These are phyloP conservation scores for Acleris laterana DNA, from an alignment of 2,888 invertebrate genomes.

Conservation along the genomic window DNA sequence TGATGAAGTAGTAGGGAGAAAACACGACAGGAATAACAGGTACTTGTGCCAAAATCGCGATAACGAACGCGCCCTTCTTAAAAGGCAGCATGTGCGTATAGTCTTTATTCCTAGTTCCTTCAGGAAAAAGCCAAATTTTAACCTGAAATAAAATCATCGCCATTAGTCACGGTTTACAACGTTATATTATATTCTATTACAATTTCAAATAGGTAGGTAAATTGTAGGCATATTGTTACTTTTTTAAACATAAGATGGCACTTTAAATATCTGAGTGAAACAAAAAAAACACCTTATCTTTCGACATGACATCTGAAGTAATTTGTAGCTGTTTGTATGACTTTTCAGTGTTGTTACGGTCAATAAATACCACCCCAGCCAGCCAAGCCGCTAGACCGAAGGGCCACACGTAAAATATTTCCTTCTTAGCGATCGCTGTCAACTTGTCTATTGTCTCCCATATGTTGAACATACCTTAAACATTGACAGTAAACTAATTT, in stretches of 20 bases:
- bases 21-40: constrained; percentile 85
- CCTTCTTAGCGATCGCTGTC: constrained; percentile 81
- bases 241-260: too few relatives aligned
- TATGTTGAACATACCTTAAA: constrained; percentile 77
- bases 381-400: constrained; percentile 83
- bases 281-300: constrained; percentile 51
- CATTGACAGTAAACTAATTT: not conserved
- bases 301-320: constrained; percentile 56
- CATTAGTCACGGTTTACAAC: not conserved
- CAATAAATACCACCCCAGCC: constrained; percentile 83
- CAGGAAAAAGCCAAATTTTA: constrained; percentile 86
- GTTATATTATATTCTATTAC: too few relatives aligned
- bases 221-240: too few relatives aligned
- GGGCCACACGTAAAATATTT: constrained; percentile 80
- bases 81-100: constrained; percentile 81
- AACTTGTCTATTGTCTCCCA: constrained; percentile 77
- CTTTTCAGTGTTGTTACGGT: constrained; percentile 73
- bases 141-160: constrained; percentile 53
- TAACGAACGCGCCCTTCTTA: constrained; percentile 87
- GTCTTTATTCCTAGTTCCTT: constrained; percentile 83
- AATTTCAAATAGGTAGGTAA: too few relatives aligned
- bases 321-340: constrained; percentile 62
- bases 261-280: too few relatives aligned
- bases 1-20: constrained; percentile 79
- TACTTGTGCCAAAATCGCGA: constrained; percentile 84